Evolutionary conservation across 1,140 invertebrate species (phyloP), one percentile per base, ranked within the genome.

Genomic region (Papilio helenus): DNA sequence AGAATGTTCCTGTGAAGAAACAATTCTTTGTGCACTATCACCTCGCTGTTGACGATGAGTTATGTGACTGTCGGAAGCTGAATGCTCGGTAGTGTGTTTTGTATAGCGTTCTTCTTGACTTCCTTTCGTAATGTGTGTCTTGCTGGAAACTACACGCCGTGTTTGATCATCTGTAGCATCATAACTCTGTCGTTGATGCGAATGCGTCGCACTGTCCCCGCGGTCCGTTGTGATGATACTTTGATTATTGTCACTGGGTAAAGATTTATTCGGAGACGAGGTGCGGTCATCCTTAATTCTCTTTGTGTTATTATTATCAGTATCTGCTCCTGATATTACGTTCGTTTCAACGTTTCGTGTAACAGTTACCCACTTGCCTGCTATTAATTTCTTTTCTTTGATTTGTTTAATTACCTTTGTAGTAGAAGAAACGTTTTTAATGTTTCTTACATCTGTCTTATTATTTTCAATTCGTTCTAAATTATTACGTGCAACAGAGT

Each of bases 381-480:
- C 93, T 77, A 91, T 91, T 23, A 94, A 83, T 84, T 94, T 94
- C 84, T 93, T 94, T 86, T 94, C 93, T 68, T 92, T 88, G 74
- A 94, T 84, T 88, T 93, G 90, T 84, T 93, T 94, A 55, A 90
- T 87, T n/a, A 85, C 88, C 82, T 93, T 94, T 16, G 89, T 91
- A 46, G 85, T 88, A 77, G 91, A 86, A 44, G 88, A 86, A 58
- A 89, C 77, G 49, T 81, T 89, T 83, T 87, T 93, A 5, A 88
- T 72, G 78, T 85, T 89, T 81, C 81, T 90, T 16, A 83, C 82
- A 81, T 92, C 90, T 10, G 72, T 81, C 85, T 87, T 92, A 74
- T 87, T 86, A 49, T 85, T 74, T 23, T 82, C 61, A 80, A 82
- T 89, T 80, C 80, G 89, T 42, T 90, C 87, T n/a, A 81, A 83